phyloP scores from a whole-genome alignment of 2,113 vertebrate genomes.

The Platanista minor region DNA sequence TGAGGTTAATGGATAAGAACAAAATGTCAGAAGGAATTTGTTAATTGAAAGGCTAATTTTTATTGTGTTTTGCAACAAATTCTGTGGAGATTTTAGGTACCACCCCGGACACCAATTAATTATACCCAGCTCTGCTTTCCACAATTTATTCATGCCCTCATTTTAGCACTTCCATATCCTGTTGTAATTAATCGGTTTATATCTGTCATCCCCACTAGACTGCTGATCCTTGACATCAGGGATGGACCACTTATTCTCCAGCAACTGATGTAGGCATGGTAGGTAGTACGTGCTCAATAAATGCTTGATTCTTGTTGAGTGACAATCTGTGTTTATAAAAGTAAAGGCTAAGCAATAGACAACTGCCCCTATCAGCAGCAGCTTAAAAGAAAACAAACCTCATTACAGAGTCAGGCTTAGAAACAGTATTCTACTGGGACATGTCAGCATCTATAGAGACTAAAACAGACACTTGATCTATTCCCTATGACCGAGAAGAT shows the following conservation, averaged over 20 bases:
- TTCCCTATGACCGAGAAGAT: neutral
- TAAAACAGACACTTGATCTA: neutral
- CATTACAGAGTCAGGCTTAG: neutral
- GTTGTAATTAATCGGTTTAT: neutral
- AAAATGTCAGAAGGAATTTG: slow-evolving; percentile 39
- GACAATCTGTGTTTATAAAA: neutral
- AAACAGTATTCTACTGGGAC: neutral
- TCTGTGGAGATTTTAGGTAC: slow-evolving; percentile 43
- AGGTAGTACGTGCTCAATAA: neutral
- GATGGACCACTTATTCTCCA: neutral
- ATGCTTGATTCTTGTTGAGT: neutral
- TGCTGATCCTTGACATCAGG: neutral
- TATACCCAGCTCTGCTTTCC: slow-evolving; percentile 4
- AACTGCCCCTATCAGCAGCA: neutral
- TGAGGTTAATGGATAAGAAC: slow-evolving; percentile 47
- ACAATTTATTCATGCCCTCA: neutral
- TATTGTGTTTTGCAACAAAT: slow-evolving; percentile 55
- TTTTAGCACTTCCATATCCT: neutral
- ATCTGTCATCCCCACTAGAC: neutral
- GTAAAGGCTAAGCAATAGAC: neutral
- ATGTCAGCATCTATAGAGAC: neutral
- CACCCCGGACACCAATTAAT: slow-evolving; percentile 42
- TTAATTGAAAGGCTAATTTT: slow-evolving; percentile 60
- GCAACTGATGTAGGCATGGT: neutral
- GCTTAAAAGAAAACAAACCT: neutral